These are phyloP conservation scores for Characodon lateralis DNA, from an alignment of 2,797 vertebrate genomes.

Conservation along the genomic window DNA sequence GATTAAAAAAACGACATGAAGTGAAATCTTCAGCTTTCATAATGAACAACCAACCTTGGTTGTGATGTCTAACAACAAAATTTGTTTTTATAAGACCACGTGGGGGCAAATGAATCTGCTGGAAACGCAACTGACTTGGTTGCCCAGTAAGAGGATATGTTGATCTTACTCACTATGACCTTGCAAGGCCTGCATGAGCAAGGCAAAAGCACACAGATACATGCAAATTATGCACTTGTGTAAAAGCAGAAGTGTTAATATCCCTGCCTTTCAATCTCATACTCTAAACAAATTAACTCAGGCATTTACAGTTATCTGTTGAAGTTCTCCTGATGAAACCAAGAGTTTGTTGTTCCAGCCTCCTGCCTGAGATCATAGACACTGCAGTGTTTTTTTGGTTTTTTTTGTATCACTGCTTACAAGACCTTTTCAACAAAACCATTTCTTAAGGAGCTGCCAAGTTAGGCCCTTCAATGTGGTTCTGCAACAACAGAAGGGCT, in stretches of 20 bases:
- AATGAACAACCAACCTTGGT: too few relatives aligned
- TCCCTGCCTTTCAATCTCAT: background rate
- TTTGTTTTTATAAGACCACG: background rate
- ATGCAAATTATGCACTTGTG: background rate
- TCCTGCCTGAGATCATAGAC: background rate
- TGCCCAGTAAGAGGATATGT: background rate
- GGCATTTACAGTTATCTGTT: background rate
- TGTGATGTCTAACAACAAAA: background rate
- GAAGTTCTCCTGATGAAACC: background rate
- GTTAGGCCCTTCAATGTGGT: background rate
- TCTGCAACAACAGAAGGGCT: background rate
- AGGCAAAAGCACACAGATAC: background rate
- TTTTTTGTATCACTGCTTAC: background rate
- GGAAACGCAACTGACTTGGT: background rate
- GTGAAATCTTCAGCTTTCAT: background rate
- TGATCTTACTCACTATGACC: background rate
- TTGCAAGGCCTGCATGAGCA: background rate
- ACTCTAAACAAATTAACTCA: too few relatives aligned
- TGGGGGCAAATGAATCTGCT: background rate
- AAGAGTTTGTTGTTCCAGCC: background rate
- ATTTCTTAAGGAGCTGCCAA: conserved; percentile 22
- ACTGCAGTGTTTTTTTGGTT: background rate
- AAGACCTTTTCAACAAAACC: conserved; percentile 18
- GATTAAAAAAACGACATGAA: background rate
- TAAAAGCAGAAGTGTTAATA: background rate